phyloP scores from a whole-genome alignment of 2,888 invertebrate species.

The Ichneumoninae sp. region DNA sequence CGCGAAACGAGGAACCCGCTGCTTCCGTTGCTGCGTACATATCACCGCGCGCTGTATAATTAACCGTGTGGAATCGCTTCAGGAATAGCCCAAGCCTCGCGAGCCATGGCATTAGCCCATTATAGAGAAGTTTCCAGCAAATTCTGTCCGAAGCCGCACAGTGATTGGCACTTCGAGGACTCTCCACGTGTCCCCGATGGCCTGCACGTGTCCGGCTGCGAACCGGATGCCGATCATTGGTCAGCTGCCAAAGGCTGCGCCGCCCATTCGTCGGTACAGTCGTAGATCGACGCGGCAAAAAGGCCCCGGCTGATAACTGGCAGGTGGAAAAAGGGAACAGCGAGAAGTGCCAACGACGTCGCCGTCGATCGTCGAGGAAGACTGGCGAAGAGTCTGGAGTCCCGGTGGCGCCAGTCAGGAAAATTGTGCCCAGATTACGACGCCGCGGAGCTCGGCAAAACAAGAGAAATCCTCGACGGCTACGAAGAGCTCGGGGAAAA shows the following conservation, averaged over 20 bases:
- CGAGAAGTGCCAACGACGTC: not conserved
- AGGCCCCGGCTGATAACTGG: not conserved
- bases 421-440: constrained; percentile 10
- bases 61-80: constrained; percentile 17
- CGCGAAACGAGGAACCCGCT: not conserved
- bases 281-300: not conserved
- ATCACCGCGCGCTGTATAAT: constrained; percentile 17
- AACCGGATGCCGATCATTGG: not conserved
- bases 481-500: not conserved
- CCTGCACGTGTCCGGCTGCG: not conserved
- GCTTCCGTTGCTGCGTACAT: constrained; percentile 3
- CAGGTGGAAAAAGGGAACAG: constrained; percentile 2
- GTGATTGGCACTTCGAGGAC: constrained; percentile 9
- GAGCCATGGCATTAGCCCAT: constrained; percentile 16
- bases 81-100: constrained; percentile 16
- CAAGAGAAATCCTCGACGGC: not conserved
- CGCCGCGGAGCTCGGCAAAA: not conserved
- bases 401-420: not conserved
- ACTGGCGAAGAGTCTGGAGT: not conserved
- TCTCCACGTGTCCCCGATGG: not conserved
- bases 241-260: not conserved
- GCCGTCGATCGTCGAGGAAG: not conserved
- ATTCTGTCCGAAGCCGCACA: not conserved
- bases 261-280: not conserved
- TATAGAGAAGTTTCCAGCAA: constrained; percentile 10